phyloP scores from a whole-genome alignment of 2,888 invertebrate genomes.

The Conistra vaccinii region DNA sequence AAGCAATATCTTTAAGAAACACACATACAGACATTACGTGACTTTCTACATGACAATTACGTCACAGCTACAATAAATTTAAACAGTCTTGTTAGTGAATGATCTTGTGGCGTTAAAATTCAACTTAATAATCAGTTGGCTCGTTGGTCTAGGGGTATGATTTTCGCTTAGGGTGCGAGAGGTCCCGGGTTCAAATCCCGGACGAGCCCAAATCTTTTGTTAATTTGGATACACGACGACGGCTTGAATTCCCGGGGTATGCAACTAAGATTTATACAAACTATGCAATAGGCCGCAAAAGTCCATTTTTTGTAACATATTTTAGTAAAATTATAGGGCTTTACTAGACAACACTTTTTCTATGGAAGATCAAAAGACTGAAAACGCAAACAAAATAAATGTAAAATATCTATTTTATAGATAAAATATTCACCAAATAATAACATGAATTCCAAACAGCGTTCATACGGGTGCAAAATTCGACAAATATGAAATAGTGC shows the following conservation, averaged over 20 bases:
- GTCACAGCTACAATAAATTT: conserved; percentile 1
- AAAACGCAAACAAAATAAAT: not conserved
- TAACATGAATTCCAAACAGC: conserved; percentile 11
- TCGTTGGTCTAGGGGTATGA: conserved; percentile 87
- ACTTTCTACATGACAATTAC: conserved; percentile 18
- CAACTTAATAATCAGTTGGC: fast-evolving
- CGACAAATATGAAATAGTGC: conserved; percentile 34
- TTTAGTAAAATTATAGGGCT: not conserved
- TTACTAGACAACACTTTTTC: not conserved
- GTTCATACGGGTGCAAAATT: conserved; percentile 14
- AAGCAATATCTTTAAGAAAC: not conserved
- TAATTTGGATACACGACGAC: no score
- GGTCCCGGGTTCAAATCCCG: conserved; percentile 91
- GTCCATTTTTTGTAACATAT: no score
- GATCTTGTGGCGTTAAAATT: conserved; percentile 11
- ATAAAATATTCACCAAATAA: not conserved
- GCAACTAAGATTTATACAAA: not conserved
- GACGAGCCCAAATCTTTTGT: conserved; percentile 80
- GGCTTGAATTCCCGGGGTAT: not conserved
- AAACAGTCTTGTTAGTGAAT: conserved; percentile 11
- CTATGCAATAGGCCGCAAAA: not conserved
- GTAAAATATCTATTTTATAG: not conserved
- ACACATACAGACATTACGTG: not conserved
- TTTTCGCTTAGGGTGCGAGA: conserved; percentile 91
- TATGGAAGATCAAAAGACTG: not conserved